phyloP scores from a whole-genome alignment of 1,140 invertebrate genomes.

The Ectropis grisescens region DNA sequence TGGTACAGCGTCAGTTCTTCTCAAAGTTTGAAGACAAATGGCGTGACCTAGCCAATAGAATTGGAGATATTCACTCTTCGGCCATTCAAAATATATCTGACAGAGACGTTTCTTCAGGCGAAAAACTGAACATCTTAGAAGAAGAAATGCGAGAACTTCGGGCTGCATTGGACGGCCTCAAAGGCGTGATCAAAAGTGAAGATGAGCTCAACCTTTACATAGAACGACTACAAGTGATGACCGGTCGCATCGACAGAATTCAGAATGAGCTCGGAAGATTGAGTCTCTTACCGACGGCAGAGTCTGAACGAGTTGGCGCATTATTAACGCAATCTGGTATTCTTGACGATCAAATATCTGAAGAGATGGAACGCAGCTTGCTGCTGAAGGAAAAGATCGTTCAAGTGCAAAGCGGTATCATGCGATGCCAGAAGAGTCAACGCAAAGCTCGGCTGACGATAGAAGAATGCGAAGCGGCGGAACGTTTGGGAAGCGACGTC shows the following conservation, averaged over 20 bases:
- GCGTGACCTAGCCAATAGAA: conserved; percentile 74
- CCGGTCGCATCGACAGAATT: conserved; percentile 79
- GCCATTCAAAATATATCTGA: conserved; percentile 78
- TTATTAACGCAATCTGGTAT: conserved; percentile 77
- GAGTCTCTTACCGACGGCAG: conserved; percentile 77
- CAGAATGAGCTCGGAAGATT: conserved; percentile 83
- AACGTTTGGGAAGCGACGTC: conserved; percentile 78
- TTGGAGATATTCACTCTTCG: conserved; percentile 75
- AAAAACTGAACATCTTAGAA: conserved; percentile 80
- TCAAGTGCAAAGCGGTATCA: conserved; percentile 77
- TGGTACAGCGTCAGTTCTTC: conserved; percentile 82
- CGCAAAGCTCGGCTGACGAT: conserved; percentile 73
- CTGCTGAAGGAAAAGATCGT: conserved; percentile 79
- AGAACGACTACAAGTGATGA: conserved; percentile 82
- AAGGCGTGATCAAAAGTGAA: conserved; percentile 83
- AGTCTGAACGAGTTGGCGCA: conserved; percentile 81
- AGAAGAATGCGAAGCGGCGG: conserved; percentile 78
- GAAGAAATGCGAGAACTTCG: conserved; percentile 80
- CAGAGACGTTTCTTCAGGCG: conserved; percentile 77
- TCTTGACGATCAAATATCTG: conserved; percentile 77
- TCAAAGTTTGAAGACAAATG: conserved; percentile 82
- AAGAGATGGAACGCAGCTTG: conserved; percentile 81
- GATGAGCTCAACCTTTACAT: conserved; percentile 86
- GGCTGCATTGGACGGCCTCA: conserved; percentile 75
- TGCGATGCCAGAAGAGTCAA: conserved; percentile 76